A percentile compares a stretch with the other conserved stretches of the same genome.
These are phyloP conservation scores for Eutolmus rufibarbis DNA, from an alignment of 2,888 invertebrate genomes.

Conservation along the genomic window DNA sequence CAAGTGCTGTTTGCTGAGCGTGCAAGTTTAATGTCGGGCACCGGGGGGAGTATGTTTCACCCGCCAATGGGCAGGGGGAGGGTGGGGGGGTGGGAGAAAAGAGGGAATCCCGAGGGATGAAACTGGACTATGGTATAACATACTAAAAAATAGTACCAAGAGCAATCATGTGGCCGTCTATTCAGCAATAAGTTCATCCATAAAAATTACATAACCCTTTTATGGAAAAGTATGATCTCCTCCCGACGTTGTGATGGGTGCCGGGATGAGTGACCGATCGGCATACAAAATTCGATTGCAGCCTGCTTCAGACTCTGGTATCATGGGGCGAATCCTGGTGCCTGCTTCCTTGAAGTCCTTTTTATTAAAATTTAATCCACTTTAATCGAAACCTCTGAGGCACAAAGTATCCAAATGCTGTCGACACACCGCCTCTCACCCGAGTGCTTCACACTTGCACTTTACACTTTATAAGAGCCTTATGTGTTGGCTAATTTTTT, in stretches of 20 bases:
- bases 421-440: background rate
- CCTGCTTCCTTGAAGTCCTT: background rate
- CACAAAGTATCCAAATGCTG: conserved; percentile 4
- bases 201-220: conserved; percentile 27
- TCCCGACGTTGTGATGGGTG: no score
- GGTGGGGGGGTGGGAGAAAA: background rate
- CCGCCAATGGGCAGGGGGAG: background rate
- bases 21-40: conserved; percentile 34
- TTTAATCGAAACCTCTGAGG: background rate
- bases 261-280: background rate
- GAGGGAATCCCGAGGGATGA: background rate
- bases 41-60: background rate
- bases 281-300: background rate
- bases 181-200: background rate
- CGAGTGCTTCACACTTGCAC: background rate
- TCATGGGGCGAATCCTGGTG: background rate
- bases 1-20: conserved; percentile 29
- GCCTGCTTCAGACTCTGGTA: background rate
- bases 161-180: conserved; percentile 17
- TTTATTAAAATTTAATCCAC: background rate
- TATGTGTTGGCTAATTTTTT: background rate
- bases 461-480: background rate
- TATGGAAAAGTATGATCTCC: no score
- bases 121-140: background rate
- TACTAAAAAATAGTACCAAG: background rate